Base-by-base conservation (phyloP, 2,113 vertebrate species). In the Myrmophylax atrothorax region DNA sequence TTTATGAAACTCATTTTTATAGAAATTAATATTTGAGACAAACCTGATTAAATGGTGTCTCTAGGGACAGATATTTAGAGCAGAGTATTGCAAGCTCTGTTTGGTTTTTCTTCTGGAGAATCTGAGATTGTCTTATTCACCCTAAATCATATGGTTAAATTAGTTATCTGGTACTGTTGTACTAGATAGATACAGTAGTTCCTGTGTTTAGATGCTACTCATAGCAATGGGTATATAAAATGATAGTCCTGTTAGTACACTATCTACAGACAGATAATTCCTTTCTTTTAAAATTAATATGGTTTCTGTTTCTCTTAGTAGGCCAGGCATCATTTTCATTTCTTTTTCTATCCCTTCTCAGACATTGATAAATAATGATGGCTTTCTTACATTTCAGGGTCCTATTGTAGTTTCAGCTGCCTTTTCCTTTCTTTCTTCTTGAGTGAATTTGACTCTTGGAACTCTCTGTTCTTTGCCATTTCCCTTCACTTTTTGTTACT, bases 291-390 rank as follows among this genome's bases (percentile, higher is more conserved):
- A 85, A 87, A 87, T 91, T 84, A 77, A 74, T 90, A 52, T 31
- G 28, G 23, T 40, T 52, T 90, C 64, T 87, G 4, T 76, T 95
- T 94, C 93, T 82, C 20, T 29, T 37, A 52, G 56, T 56, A 81
- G 60, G 60, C 89, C 76, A 84, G 87, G 59, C 60, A 92, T 84
- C 2, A 66, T 92, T 95, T 96, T 91, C 13, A 70, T 91, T 95
- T 83, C 59, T 89, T 88, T 96, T 94, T 67, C 90, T 84, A 5
- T 55, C 14, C 35, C 9, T 81, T 82, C 55, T 73, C 50, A 87
- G 81, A 53, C 50, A 64, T 44, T 82, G 63, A 56, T 69, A 82
- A 85, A 60, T 89, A 95, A 91, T 58, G 67, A 95, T 85, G 23
- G 13, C 28, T 89, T 6, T 62, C 44, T 73, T 52, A 42, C 10